Percentiles rank a stretch among this genome's conserved stretches.
Evolutionary conservation across 2,888 invertebrate genomes (phyloP).

Genomic region (Oasisia sp.): DNA sequence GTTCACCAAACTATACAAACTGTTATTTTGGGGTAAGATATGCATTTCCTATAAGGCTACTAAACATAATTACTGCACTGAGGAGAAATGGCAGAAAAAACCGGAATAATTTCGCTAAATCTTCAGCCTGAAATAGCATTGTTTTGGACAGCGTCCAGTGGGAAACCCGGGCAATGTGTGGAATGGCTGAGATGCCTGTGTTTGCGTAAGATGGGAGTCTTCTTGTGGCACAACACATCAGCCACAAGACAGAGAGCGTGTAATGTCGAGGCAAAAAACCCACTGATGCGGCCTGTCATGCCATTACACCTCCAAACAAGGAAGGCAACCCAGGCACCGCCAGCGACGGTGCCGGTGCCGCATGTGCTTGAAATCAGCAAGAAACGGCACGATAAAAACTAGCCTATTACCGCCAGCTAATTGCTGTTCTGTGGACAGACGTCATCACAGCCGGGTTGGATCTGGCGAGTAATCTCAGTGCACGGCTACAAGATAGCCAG

Average conservation of each 20-base stretch:
- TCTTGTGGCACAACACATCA: background rate
- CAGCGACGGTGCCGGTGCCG: background rate
- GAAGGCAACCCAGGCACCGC: background rate
- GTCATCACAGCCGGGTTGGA: background rate
- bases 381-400: background rate
- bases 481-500: background rate
- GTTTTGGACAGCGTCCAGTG: background rate
- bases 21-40: background rate
- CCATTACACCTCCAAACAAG: background rate
- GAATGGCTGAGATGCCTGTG: background rate
- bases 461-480: background rate
- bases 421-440: background rate
- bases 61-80: background rate
- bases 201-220: background rate
- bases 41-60: background rate
- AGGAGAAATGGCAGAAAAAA: too few species aligned
- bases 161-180: background rate
- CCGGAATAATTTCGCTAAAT: too few species aligned
- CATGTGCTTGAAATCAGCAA: slow-evolving; percentile 4
- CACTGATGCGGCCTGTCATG: background rate
- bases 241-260: background rate
- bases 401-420: background rate
- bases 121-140: background rate
- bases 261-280: background rate
- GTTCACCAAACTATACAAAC: background rate